Evolutionary conservation across 2,888 invertebrate species (phyloP).

Genomic region (Sphaeridia pumilis): DNA sequence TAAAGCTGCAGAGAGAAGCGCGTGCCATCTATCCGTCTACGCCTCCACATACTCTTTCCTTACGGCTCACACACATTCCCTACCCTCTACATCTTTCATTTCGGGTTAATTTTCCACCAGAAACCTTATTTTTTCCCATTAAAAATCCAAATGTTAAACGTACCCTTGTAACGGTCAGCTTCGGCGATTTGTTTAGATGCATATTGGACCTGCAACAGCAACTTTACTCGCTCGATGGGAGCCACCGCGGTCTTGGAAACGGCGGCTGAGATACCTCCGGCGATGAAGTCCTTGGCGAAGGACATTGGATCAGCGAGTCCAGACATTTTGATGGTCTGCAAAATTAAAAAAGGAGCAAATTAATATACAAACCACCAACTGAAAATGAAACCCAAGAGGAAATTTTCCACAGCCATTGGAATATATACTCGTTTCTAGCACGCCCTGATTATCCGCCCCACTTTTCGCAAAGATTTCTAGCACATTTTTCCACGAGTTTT

Average conservation of each 20-base stretch:
- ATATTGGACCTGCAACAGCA: constrained; percentile 87
- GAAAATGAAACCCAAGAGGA: no score
- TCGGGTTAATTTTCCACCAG: neutral
- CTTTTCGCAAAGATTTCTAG: no score
- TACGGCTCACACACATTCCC: neutral
- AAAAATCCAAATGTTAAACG: constrained; percentile 36
- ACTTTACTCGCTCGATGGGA: constrained; percentile 88
- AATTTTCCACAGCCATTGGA: no score
- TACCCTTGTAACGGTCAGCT: constrained; percentile 82
- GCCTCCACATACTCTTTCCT: neutral
- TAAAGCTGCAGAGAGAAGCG: no score
- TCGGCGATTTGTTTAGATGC: constrained; percentile 77
- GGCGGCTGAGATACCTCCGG: constrained; percentile 85
- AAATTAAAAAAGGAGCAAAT: neutral
- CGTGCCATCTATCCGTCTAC: no score
- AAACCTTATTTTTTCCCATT: neutral
- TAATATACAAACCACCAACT: no score
- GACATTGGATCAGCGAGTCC: constrained; percentile 51
- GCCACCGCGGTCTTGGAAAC: constrained; percentile 89
- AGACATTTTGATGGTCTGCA: constrained; percentile 19
- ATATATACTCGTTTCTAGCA: no score
- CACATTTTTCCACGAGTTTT: no score
- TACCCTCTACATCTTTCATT: neutral
- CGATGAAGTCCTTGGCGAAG: constrained; percentile 79
- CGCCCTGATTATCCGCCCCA: no score